Conservation (phyloP, 2,113 vertebrate species). For the Melanerpes aurifrons region DNA sequence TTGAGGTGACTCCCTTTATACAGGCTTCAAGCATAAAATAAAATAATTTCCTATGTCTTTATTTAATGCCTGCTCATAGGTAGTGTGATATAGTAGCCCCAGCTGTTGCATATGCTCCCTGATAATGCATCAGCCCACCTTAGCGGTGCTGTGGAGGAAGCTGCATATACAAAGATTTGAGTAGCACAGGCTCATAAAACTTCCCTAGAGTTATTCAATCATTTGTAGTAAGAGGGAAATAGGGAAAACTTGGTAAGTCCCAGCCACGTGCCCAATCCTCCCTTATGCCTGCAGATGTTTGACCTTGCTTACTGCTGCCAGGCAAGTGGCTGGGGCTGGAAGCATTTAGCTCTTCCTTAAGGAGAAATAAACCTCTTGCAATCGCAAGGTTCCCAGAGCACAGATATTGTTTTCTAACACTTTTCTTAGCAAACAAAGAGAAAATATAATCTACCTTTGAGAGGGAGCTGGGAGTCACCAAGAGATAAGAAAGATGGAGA, state of each 20-base stretch:
- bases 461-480: not conserved
- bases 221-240: not conserved
- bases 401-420: not conserved
- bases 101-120: not conserved
- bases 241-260: not conserved
- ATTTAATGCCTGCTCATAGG: not conserved
- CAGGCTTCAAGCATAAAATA: not conserved
- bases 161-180: not conserved
- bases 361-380: not conserved
- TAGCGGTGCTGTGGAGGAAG: not conserved
- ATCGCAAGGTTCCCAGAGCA: not conserved
- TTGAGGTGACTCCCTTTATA: not conserved
- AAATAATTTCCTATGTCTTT: not conserved
- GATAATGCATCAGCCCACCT: not conserved
- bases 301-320: not conserved
- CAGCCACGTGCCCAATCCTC: not conserved
- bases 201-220: not conserved
- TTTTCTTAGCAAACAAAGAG: not conserved
- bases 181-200: not conserved
- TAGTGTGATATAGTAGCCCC: not conserved
- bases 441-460: not conserved
- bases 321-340: not conserved
- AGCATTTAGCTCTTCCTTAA: not conserved
- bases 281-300: rapidly evolving
- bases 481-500: not conserved